Percentiles rank a stretch among this genome's conserved stretches.
phyloP scores from a whole-genome alignment of 2,113 vertebrate species.

The Anoura caudifer region DNA sequence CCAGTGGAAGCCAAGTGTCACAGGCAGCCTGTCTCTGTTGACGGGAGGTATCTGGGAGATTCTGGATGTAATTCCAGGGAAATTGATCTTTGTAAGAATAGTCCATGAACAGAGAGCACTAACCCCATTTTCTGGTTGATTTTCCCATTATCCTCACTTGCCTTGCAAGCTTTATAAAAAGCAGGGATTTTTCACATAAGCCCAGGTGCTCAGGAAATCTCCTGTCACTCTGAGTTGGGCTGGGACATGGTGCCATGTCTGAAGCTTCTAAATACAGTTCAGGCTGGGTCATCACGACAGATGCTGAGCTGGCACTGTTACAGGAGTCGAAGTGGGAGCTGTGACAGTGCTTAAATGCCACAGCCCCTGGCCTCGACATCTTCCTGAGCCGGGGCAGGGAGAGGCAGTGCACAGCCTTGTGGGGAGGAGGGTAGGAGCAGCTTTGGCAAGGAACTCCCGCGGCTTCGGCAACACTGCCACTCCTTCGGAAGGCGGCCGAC shows the following conservation, averaged over 20 bases:
- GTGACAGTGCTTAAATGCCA: slow-evolving; percentile 72
- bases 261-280: slow-evolving; percentile 76
- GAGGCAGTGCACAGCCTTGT: neutral
- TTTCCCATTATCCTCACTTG: neutral
- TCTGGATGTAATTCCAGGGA: neutral
- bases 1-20: neutral
- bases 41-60: neutral
- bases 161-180: neutral
- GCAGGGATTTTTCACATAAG: neutral
- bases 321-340: slow-evolving; percentile 56
- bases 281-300: slow-evolving; percentile 72
- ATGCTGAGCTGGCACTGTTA: slow-evolving; percentile 62
- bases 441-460: slow-evolving; percentile 47
- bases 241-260: slow-evolving; percentile 35
- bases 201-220: slow-evolving; percentile 76
- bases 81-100: neutral
- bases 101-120: neutral
- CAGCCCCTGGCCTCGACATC: slow-evolving; percentile 5
- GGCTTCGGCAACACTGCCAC: neutral
- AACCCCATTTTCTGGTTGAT: neutral
- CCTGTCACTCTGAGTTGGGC: slow-evolving; percentile 57
- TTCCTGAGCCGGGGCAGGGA: neutral
- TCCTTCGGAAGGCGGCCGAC: slow-evolving; percentile 41
- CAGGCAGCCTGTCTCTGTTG: neutral
- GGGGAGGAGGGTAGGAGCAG: slow-evolving; percentile 2